Conservation (phyloP, 2,888 invertebrate species). For the Rapana venosa region DNA sequence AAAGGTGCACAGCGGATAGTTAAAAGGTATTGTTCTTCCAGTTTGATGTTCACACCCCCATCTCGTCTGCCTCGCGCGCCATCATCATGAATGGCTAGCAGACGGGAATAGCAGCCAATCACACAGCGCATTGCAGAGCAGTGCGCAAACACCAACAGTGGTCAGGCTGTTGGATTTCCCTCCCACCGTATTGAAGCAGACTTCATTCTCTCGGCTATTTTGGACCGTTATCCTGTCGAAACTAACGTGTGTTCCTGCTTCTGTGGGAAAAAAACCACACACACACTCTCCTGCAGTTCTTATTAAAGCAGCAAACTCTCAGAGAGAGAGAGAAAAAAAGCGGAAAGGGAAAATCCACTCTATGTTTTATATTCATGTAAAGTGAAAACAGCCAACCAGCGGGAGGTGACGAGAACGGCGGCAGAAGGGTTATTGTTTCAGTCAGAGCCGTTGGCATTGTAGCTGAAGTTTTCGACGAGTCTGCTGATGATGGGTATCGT, state of each 20-base stretch:
- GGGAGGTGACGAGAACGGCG: slow-evolving; percentile 35
- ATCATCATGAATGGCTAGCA: slow-evolving; percentile 43
- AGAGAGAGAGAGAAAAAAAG: too few relatives aligned
- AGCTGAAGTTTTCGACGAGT: slow-evolving; percentile 31
- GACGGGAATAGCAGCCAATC: slow-evolving; percentile 45
- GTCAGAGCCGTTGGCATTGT: slow-evolving; percentile 44
- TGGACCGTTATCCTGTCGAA: not conserved
- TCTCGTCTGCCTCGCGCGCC: slow-evolving; percentile 39
- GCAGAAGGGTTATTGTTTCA: slow-evolving; percentile 41
- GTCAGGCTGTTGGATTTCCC: slow-evolving; percentile 29
- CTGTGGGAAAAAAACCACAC: too few relatives aligned
- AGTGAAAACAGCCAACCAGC: not conserved
- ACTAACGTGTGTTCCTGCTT: too few relatives aligned
- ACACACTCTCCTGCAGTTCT: too few relatives aligned
- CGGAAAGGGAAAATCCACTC: not conserved
- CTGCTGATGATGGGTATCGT: slow-evolving; percentile 32
- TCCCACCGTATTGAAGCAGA: not conserved
- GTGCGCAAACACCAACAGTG: slow-evolving; percentile 36
- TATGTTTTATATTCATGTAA: not conserved
- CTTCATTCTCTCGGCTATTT: not conserved
- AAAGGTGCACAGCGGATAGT: slow-evolving; percentile 2
- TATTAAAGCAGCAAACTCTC: not conserved
- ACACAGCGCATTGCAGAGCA: slow-evolving; percentile 32
- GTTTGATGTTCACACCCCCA: slow-evolving; percentile 43
- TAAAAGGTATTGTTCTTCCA: slow-evolving; percentile 27